Conservation (phyloP, 2,888 invertebrate genomes). For the Bhutanitis thaidina region DNA sequence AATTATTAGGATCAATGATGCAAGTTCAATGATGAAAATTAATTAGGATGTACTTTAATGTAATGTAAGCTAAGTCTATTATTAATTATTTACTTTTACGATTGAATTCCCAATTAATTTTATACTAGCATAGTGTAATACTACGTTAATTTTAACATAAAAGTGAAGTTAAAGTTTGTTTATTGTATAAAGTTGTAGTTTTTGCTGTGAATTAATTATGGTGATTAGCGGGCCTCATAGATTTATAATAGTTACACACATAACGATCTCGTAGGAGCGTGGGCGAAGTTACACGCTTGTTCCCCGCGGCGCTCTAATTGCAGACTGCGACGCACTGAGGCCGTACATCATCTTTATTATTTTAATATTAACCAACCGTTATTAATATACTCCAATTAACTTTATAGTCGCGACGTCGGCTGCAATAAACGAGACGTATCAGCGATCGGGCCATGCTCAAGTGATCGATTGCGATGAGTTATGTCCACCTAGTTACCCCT, state of each 20-base stretch:
- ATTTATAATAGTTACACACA: constrained; percentile 13
- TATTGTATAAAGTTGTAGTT: too few relatives aligned
- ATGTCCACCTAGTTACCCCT: constrained; percentile 76
- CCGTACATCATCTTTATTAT: constrained; percentile 64
- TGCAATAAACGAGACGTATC: constrained; percentile 68
- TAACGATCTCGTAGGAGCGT: constrained; percentile 14
- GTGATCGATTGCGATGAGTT: constrained; percentile 71
- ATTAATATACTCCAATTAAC: constrained; percentile 73
- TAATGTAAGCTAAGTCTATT: too few relatives aligned
- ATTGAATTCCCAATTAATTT: too few relatives aligned
- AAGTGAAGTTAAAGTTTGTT: too few relatives aligned
- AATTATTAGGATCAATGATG: too few relatives aligned
- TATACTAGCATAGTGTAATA: too few relatives aligned
- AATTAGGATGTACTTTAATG: too few relatives aligned
- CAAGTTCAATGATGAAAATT: too few relatives aligned
- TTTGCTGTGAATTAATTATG: constrained; percentile 14
- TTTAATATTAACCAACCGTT: constrained; percentile 67
- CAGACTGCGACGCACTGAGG: constrained; percentile 47
- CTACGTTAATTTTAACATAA: too few relatives aligned
- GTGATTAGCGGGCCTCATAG: constrained; percentile 4
- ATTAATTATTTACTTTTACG: too few relatives aligned
- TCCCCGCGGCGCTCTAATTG: constrained; percentile 52
- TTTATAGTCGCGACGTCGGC: constrained; percentile 69
- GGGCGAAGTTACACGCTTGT: constrained; percentile 23
- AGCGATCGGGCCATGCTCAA: constrained; percentile 43